These are phyloP conservation scores for Mixornis gularis DNA, from an alignment of 2,113 vertebrate species.

Conservation along the genomic window DNA sequence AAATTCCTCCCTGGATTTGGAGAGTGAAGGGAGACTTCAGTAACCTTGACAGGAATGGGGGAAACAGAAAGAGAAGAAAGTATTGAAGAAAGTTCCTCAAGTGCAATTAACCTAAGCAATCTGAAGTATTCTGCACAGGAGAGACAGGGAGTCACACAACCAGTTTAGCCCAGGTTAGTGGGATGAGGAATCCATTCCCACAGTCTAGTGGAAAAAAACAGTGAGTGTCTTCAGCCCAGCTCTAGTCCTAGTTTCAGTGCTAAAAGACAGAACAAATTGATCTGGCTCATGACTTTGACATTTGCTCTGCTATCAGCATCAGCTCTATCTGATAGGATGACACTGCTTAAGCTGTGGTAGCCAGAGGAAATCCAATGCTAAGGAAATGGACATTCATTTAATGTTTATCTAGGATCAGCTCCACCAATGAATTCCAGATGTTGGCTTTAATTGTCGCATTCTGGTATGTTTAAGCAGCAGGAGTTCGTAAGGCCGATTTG, in stretches of 20 bases:
- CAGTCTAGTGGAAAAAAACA: not conserved
- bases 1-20: not conserved
- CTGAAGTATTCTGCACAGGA: not conserved
- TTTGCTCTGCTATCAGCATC: constrained; percentile 60
- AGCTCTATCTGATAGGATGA: constrained; percentile 55
- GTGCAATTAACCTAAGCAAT: not conserved
- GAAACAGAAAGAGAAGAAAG: not conserved
- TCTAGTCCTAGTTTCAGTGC: not conserved
- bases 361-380: constrained; percentile 68
- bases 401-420: constrained; percentile 72
- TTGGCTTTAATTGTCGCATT: constrained; percentile 70
- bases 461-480: constrained; percentile 61
- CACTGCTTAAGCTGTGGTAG: constrained; percentile 63
- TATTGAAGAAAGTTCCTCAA: not conserved
- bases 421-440: constrained; percentile 83
- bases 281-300: constrained; percentile 35
- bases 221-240: not conserved
- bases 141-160: not conserved
- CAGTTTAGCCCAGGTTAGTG: not conserved
- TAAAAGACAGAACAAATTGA: constrained; percentile 31
- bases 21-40: not conserved
- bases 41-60: not conserved
- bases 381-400: constrained; percentile 71
- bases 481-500: constrained; percentile 59
- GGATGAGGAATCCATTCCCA: not conserved